Percentiles rank a stretch among this genome's conserved stretches.
Conservation (phyloP, 2,113 vertebrate species). For the Pterocles burchelli region DNA sequence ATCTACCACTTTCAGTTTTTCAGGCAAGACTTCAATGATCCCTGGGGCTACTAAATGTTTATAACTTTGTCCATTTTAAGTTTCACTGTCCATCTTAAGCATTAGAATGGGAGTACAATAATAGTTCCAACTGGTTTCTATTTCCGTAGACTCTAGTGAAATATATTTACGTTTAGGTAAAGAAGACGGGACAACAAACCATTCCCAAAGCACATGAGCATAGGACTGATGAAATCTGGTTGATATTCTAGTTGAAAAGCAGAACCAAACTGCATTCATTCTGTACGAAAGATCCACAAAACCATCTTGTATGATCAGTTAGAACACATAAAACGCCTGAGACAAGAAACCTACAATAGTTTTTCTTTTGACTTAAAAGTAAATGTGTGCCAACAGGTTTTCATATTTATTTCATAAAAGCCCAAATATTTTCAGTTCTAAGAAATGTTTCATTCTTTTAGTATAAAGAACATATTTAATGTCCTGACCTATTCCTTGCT, state of each 20-base stretch:
- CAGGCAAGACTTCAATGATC: accelerated
- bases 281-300: background rate
- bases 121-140: background rate
- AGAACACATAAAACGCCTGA: background rate
- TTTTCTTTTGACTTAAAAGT: background rate
- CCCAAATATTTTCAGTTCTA: background rate
- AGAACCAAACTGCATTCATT: background rate
- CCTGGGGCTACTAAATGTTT: background rate
- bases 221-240: background rate
- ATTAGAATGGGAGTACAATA: background rate
- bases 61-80: background rate
- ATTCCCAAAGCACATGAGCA: background rate
- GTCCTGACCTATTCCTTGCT: background rate
- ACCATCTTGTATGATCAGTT: background rate
- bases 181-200: background rate
- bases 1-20: background rate
- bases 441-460: background rate
- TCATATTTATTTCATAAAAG: background rate
- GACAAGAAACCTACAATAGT: background rate
- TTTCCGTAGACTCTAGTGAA: background rate
- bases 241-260: background rate
- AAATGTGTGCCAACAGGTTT: accelerated
- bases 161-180: background rate
- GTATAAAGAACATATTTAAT: background rate
- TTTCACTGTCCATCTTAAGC: background rate